Conservation (phyloP, 2,888 invertebrate genomes). For the Phaedon cochleariae region DNA sequence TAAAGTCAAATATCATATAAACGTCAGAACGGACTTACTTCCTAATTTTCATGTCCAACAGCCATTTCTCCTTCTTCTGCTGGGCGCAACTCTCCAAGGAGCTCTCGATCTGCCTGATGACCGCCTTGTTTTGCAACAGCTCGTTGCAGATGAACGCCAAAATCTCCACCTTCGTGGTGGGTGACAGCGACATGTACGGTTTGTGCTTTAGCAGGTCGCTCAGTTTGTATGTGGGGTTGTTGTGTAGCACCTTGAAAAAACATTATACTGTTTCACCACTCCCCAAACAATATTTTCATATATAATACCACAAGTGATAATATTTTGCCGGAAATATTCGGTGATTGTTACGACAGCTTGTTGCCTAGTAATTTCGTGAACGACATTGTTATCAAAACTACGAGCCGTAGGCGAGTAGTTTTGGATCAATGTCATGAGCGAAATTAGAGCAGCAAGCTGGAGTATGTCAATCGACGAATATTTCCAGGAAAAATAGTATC, state of each 20-base stretch:
- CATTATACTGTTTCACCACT: not conserved
- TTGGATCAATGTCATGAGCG: too few relatives aligned
- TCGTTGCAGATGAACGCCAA: conserved; percentile 94
- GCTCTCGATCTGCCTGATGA: conserved; percentile 87
- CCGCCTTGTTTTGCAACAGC: conserved; percentile 90
- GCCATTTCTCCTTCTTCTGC: conserved; percentile 89
- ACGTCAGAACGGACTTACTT: conserved; percentile 72
- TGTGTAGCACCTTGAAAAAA: conserved; percentile 66
- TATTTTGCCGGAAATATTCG: too few relatives aligned
- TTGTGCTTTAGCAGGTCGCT: conserved; percentile 82
- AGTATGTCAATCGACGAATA: too few relatives aligned
- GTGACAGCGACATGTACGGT: conserved; percentile 85
- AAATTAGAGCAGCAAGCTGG: too few relatives aligned
- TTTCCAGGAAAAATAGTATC: too few relatives aligned
- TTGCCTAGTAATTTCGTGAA: too few relatives aligned
- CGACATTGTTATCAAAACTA: too few relatives aligned
- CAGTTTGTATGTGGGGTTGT: conserved; percentile 80
- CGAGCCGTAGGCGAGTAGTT: too few relatives aligned
- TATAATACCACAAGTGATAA: too few relatives aligned
- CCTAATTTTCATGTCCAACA: conserved; percentile 91
- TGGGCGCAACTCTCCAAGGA: conserved; percentile 84
- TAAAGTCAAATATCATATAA: too few relatives aligned
- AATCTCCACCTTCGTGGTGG: conserved; percentile 88
- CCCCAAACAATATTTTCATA: too few relatives aligned
- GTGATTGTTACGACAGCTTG: too few relatives aligned